Evolutionary conservation across 2,888 invertebrate genomes (phyloP), one percentile per base, ranked within the genome.

Genomic region (Malthinus seriepunctatus): DNA sequence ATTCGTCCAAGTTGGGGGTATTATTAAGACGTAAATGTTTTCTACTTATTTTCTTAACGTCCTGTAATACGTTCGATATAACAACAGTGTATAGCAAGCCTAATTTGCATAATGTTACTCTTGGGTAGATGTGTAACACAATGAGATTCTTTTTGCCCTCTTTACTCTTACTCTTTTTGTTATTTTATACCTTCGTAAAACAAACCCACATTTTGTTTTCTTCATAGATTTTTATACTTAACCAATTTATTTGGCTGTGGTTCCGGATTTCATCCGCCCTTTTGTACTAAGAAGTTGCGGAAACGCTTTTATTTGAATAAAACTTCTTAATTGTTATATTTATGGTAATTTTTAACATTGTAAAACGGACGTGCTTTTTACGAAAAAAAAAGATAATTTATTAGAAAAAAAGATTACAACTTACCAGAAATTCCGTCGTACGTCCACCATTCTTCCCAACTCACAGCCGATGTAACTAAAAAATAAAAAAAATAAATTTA

Each of bases 401-500:
- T 14, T 9, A 10, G n/a, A 33, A 8, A 10, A 10, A 11, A 34
- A 32, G 32, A 14, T 34, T 11, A 32, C 9, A 32, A 46, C 86
- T 88, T 82, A 93, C 94, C 94, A 83, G 94, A 94, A 80, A 94
- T 94, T 67, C 94, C 94, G 82, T 94, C 94, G 83, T 94, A 94
- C 71, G 93, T 94, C 94, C 94, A 94, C 94, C 94, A 94, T 83
- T 93, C 93, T 80, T 94, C 94, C 94, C 94, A 94, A 81, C 91
- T 93, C 74, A 90, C 89, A 73, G 88, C 88, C 71, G 82, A 82
- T 69, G 87, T 85, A 74, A 85, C 90, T 90, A 85, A 73, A 88
- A 87, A 79, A 82, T 81, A 78, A 81, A n/a, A 66, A 67, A 53
- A 62, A 52, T 62, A 46, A 66, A 5, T 2, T 23, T 23, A 23